phyloP scores from a whole-genome alignment of 2,797 vertebrate genomes.

The Poecilia picta region DNA sequence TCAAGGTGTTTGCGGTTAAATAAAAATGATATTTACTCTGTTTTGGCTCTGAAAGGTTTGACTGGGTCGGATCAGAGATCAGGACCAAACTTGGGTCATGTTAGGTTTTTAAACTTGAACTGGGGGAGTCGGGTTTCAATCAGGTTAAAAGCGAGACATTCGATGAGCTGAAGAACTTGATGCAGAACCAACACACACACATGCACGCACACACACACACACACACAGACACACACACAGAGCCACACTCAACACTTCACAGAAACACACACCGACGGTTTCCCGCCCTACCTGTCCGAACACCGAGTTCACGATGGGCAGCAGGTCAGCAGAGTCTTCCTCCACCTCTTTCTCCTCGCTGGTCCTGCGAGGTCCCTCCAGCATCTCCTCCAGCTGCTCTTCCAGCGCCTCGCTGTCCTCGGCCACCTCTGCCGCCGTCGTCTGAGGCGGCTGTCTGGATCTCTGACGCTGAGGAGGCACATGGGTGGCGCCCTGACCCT shows the following conservation, averaged over 20 bases:
- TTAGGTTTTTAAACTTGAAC: conserved; percentile 48
- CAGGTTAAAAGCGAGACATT: conserved; percentile 42
- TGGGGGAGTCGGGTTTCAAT: conserved; percentile 56
- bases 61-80: conserved; percentile 13
- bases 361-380: conserved; percentile 59
- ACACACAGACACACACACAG: background rate
- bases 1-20: conserved; percentile 24
- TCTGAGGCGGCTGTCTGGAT: conserved; percentile 8
- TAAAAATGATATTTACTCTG: background rate
- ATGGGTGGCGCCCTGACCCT: conserved; percentile 23
- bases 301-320: conserved; percentile 78
- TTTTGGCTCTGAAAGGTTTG: conserved; percentile 1
- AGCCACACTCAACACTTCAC: conserved; percentile 6
- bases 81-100: conserved; percentile 3
- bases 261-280: background rate
- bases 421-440: background rate
- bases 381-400: conserved; percentile 64
- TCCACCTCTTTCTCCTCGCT: conserved; percentile 45
- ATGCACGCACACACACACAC: too few species aligned
- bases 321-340: conserved; percentile 63
- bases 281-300: conserved; percentile 80
- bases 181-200: conserved; percentile 18
- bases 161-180: conserved; percentile 56
- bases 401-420: conserved; percentile 46
- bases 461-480: conserved; percentile 38